Evolutionary conservation across 2,113 vertebrate genomes (phyloP).

Genomic region (Rhea americana): DNA sequence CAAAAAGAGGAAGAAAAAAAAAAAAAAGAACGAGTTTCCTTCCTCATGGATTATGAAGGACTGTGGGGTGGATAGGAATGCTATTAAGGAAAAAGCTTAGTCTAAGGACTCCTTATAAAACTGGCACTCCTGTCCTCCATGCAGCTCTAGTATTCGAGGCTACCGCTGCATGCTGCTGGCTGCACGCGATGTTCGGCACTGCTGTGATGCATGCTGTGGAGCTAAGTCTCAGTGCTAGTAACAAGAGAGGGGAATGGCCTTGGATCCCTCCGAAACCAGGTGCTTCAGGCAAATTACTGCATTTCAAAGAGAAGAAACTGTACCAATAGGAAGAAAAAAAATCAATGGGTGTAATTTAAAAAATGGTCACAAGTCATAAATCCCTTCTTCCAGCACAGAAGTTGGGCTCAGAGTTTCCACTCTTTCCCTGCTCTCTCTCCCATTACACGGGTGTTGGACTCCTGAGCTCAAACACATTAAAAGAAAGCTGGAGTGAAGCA

Average conservation of each 20-base stretch:
- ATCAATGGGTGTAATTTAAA: neutral
- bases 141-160: neutral
- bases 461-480: neutral
- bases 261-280: neutral
- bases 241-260: neutral
- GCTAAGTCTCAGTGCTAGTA: neutral
- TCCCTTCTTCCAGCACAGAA: neutral
- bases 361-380: constrained; percentile 19
- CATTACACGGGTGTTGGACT: neutral
- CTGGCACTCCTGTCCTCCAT: neutral
- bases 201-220: no score
- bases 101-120: neutral
- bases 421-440: neutral
- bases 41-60: neutral
- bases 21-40: neutral
- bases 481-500: neutral
- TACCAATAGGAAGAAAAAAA: neutral
- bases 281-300: neutral
- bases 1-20: neutral
- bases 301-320: constrained; percentile 10
- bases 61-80: neutral
- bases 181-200: neutral
- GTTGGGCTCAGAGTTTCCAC: neutral
- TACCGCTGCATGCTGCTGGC: neutral
- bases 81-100: neutral